Evolutionary conservation across 2,797 vertebrate species (phyloP), one percentile per base, ranked within the genome.

Genomic region (Aeoliscus strigatus): DNA sequence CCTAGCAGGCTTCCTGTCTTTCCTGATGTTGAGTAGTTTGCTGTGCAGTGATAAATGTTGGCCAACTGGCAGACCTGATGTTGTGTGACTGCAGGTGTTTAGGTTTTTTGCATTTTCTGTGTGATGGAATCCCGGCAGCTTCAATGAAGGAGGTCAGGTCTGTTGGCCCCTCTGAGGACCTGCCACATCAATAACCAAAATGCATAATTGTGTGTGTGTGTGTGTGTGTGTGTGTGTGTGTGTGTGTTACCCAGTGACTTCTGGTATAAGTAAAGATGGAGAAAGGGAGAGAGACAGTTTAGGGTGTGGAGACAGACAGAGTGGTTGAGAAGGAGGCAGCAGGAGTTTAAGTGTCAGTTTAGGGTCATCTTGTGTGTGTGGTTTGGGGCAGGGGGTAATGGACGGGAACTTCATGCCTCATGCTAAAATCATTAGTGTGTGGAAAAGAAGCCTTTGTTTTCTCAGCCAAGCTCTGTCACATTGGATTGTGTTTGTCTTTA

Each of bases 341-440:
- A 5, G 31, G 23, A 36, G 45, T 42, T 39, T 36, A 25, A 5
- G 14, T 17, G 4, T 28, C 18, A 36, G 45, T 42, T 39, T 36
- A 25, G 54, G 55, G 61, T 62, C 46, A 52, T n/a, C n/a, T n/a
- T n/a, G n/a, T n/a, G 30, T 29, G 2, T 27, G 48, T 51, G 70
- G 53, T 72, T 66, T 13, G 39, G 45, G 48, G 39, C 37, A 25
- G 18, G 23, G 32, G 11, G 27, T 15, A 39, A 29, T 44, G 49
- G 17, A 34, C 51, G 74, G 51, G 70, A 82, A 79, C 60, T 48
- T 61, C n/a, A n/a, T 30, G 35, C 36, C 51, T 32, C 15, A 2
- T 80, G 80, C 33, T 77, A 49, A 66, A 77, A 40, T 66, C 77
- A 74, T 82, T 77, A 81, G 61, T 28, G 31, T 11, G 27, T 49